phyloP scores from a whole-genome alignment of 2,888 invertebrate species.

The Agapostemon virescens region DNA sequence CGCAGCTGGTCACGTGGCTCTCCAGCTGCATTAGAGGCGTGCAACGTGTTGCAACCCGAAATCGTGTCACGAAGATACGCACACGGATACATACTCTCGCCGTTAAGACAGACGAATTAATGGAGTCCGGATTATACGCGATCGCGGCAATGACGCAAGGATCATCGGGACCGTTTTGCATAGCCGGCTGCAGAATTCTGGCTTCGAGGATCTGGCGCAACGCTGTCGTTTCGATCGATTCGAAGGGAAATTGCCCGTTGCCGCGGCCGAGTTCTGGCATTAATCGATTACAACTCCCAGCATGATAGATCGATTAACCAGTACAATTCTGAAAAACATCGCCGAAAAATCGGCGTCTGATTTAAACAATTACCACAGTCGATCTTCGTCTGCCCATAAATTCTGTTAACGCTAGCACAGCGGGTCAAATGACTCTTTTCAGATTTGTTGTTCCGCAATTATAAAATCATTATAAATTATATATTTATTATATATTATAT shows the following conservation, averaged over 20 bases:
- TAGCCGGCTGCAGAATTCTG: background rate
- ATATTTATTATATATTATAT: no score
- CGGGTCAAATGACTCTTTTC: no score
- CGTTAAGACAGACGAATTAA: conserved; percentile 32
- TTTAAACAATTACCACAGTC: no score
- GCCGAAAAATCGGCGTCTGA: no score
- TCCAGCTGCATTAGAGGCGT: conserved; percentile 29
- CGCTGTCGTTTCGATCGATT: background rate
- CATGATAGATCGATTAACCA: no score
- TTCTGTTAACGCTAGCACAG: no score
- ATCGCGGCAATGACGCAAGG: conserved; percentile 14
- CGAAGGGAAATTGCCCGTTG: conserved; percentile 11
- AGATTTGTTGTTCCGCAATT: no score
- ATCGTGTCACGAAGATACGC: conserved; percentile 42
- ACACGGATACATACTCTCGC: background rate
- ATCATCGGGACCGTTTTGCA: conserved; percentile 19
- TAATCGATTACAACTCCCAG: no score
- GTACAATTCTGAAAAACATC: no score
- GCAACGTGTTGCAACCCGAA: conserved; percentile 42
- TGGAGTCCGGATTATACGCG: conserved; percentile 12
- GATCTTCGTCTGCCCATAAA: no score
- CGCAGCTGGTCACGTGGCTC: conserved; percentile 9
- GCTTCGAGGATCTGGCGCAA: conserved; percentile 24
- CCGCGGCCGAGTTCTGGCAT: no score
- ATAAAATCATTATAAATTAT: no score